Conservation (phyloP, 2,113 vertebrate genomes). For the Coptodon rendalli region DNA sequence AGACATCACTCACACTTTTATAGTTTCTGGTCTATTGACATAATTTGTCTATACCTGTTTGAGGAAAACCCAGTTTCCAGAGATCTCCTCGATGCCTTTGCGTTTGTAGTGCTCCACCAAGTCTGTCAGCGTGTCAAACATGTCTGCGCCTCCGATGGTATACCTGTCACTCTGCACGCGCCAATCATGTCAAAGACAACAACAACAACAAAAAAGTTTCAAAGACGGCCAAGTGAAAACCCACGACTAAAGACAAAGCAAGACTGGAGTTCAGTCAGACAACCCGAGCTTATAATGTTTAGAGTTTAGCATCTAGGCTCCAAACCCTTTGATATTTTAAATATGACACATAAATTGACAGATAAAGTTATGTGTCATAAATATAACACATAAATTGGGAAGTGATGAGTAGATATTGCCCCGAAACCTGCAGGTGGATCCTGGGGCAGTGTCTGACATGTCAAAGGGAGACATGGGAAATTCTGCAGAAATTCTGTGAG, state of each 20-base stretch:
- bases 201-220: not conserved
- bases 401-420: not conserved
- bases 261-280: not conserved
- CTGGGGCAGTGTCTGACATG: not conserved
- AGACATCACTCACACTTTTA: not conserved
- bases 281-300: not conserved
- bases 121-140: conserved; percentile 84
- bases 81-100: conserved; percentile 85
- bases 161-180: conserved; percentile 80
- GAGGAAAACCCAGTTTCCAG: conserved; percentile 82
- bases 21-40: not conserved
- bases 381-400: not conserved
- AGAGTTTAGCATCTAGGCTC: not conserved
- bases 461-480: not conserved
- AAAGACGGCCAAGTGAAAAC: not conserved
- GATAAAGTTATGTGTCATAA: not conserved
- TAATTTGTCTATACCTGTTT: conserved; percentile 60
- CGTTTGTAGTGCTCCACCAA: conserved; percentile 89
- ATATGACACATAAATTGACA: not conserved
- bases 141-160: conserved; percentile 81
- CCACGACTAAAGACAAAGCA: not conserved
- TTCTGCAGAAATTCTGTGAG: not conserved
- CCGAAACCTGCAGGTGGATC: not conserved
- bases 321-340: not conserved
- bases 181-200: not conserved